Conservation (phyloP, 2,888 invertebrate genomes). For the Drosophila anceps region DNA sequence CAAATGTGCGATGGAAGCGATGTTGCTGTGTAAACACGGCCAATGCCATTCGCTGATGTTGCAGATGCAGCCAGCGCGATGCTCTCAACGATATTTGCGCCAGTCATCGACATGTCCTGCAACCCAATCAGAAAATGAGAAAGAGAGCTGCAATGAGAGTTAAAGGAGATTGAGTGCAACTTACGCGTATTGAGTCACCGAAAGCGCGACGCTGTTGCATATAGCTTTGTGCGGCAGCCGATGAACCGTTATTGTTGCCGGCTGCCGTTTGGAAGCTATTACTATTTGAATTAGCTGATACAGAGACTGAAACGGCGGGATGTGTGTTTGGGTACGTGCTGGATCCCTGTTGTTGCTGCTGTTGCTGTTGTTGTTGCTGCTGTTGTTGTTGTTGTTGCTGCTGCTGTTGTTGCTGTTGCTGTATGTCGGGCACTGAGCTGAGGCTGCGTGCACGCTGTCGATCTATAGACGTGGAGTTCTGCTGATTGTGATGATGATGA, state of each 20-base stretch:
- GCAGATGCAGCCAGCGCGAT: conserved; percentile 83
- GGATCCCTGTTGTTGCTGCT: conserved; percentile 39
- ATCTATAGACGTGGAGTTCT: conserved; percentile 86
- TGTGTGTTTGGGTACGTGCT: conserved; percentile 83
- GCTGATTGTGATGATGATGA: conserved; percentile 84
- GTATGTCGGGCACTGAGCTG: conserved; percentile 93
- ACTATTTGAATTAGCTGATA: conserved; percentile 69
- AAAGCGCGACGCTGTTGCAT: conserved; percentile 74
- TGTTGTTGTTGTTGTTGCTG: conserved; percentile 63
- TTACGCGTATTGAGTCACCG: conserved; percentile 75
- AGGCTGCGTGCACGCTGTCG: conserved; percentile 93
- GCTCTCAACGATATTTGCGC: conserved; percentile 83
- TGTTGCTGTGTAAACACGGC: conserved; percentile 94
- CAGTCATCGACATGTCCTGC: conserved; percentile 81
- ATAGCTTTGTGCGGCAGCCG: conserved; percentile 67
- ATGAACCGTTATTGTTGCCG: conserved; percentile 74
- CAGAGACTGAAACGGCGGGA: conserved; percentile 63
- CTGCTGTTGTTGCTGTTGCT: conserved; percentile 75
- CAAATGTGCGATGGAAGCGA: conserved; percentile 96
- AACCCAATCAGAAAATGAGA: not conserved
- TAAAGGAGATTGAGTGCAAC: conserved; percentile 17
- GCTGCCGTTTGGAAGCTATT: conserved; percentile 61
- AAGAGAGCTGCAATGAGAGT: not conserved
- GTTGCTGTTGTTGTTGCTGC: conserved; percentile 64
- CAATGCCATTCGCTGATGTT: conserved; percentile 86